phyloP scores from a whole-genome alignment of 2,888 invertebrate genomes.

The Drosophila multiciliata region DNA sequence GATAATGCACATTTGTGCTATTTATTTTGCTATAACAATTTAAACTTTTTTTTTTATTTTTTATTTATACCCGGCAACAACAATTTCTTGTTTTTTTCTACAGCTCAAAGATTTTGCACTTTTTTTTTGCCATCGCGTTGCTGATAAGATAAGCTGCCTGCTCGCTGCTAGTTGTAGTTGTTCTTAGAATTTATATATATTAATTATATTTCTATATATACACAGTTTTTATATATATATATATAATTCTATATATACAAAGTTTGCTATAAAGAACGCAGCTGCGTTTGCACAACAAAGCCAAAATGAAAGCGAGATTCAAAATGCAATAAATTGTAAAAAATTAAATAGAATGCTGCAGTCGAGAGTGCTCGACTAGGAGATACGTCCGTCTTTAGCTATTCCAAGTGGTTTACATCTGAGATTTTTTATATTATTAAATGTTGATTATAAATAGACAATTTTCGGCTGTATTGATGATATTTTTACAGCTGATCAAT shows the following conservation, averaged over 20 bases:
- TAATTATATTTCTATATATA: not conserved
- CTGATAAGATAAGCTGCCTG: slow-evolving; percentile 51
- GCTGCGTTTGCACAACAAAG: slow-evolving; percentile 6
- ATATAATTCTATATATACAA: not conserved
- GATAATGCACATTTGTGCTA: slow-evolving; percentile 80
- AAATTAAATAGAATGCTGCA: not conserved
- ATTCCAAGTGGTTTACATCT: too few relatives aligned
- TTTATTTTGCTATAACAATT: slow-evolving; percentile 68
- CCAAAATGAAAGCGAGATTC: slow-evolving; percentile 49
- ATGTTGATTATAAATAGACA: not conserved
- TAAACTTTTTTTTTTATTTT: slow-evolving; percentile 8
- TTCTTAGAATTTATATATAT: slow-evolving; percentile 12
- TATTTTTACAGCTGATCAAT: not conserved
- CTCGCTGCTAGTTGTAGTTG: slow-evolving; percentile 12
- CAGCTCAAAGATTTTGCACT: slow-evolving; percentile 40
- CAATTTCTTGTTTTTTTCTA: slow-evolving; percentile 33
- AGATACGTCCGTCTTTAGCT: not conserved
- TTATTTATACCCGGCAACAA: slow-evolving; percentile 31
- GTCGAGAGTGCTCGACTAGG: not conserved
- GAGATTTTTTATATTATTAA: not conserved
- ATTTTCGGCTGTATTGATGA: not conserved
- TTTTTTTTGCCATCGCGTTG: slow-evolving; percentile 42
- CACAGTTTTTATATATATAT: slow-evolving; percentile 1
- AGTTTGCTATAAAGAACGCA: not conserved
- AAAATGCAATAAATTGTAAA: slow-evolving; percentile 19